A percentile compares a stretch with the other conserved stretches of the same genome.
Evolutionary conservation across 2,888 invertebrate species (phyloP).

Genomic region (Hirtodrosophila cameraria): DNA sequence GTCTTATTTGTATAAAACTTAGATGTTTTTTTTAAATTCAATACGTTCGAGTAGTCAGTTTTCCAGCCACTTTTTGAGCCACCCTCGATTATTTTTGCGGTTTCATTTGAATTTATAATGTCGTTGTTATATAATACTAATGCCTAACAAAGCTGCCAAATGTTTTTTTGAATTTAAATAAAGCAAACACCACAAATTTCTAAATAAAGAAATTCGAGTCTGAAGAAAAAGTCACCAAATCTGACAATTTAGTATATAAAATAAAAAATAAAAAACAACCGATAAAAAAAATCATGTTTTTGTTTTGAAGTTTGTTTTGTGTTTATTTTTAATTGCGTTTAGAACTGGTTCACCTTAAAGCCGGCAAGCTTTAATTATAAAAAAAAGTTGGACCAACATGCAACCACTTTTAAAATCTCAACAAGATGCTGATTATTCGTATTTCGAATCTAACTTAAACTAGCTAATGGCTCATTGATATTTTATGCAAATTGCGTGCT

Average conservation of each 20-base stretch:
- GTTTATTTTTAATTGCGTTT: too few species aligned
- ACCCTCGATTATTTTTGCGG: not conserved
- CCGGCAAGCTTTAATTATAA: conserved; percentile 38
- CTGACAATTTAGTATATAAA: not conserved
- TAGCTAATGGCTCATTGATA: conserved; percentile 45
- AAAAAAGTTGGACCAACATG: conserved; percentile 9
- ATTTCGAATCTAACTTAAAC: conserved; percentile 32
- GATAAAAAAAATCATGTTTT: conserved; percentile 8
- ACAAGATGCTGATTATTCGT: conserved; percentile 19
- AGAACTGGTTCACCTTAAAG: conserved; percentile 57
- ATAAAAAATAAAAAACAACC: conserved; percentile 1
- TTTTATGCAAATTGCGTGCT: conserved; percentile 53
- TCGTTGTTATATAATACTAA: conserved; percentile 18
- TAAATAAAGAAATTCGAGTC: conserved; percentile 29
- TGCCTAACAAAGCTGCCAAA: not conserved
- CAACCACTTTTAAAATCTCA: conserved; percentile 19
- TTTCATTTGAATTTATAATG: conserved; percentile 28
- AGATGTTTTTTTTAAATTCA: too few species aligned
- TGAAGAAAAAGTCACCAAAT: not conserved
- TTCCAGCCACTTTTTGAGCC: not conserved
- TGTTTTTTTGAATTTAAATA: conserved; percentile 27
- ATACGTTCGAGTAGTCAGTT: too few species aligned
- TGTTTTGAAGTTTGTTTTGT: conserved; percentile 19
- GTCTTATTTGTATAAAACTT: too few species aligned
- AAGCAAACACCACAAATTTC: conserved; percentile 13